Base-by-base conservation (phyloP, 1,140 invertebrate species). In the Pantala flavescens region DNA sequence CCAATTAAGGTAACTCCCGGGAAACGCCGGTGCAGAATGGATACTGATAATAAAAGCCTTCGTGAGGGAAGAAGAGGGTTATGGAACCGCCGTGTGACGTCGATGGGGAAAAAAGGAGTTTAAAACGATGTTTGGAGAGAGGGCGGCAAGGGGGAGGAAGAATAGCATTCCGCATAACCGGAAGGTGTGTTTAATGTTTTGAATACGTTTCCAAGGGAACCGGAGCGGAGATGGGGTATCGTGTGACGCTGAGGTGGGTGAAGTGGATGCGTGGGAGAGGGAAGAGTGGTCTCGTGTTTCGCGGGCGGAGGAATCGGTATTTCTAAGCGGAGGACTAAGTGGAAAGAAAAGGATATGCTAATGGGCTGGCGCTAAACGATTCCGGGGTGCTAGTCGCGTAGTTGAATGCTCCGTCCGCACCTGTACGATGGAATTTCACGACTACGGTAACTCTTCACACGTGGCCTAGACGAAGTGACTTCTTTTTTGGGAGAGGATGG, bases 201-300 rank as follows among this genome's bases (percentile, higher is more conserved):
- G 49, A 63, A 63, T 63, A 63, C 49, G 49, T 63, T 63, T 63
- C 49, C 49, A 63, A 19, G 49, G 49, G 49, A 63, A 63, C 49
- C n/a, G 16, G 5, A 21, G 49, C 16, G 14, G 49, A 21, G 49
- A 63, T 63, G 12, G 49, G 49, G 49, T 63, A 63, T 63, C 49
- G 49, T 63, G 49, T 63, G 49, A 63, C 49, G 49, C 12, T 16
- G 49, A 16, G 49, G 49, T 19, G 49, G 49, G 49, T 5, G 49
- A 63, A 63, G 49, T 19, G 49, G 49, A 12, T 19, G 14, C 49
- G 49, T 63, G 49, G 49, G 49, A 7, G 49, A 21, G 28, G 9
- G 28, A 2, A 9, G 49, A 63, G 49, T 63, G 49, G 49, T 63
- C 49, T 63, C 49, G 12, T 21, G n/a, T 63, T 63, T 63, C 49